These are phyloP conservation scores for Lepidotrigona ventralis DNA, from an alignment of 1,140 invertebrate genomes.

Conservation along the genomic window DNA sequence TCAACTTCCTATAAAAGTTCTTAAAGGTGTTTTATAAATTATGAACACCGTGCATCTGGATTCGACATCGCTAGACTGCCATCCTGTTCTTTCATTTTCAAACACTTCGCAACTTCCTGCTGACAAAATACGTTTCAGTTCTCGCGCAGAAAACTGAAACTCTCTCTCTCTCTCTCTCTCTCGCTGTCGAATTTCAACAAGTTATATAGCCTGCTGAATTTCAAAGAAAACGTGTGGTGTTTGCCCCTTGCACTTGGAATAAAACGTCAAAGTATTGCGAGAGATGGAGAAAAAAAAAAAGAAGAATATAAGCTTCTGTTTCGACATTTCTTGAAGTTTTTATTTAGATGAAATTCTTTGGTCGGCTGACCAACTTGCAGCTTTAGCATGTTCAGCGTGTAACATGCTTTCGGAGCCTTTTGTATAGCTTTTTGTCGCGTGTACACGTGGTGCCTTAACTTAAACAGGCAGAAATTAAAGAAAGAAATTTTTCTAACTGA, in stretches of 20 bases:
- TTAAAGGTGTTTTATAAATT: slow-evolving; percentile 4
- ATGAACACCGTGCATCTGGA: neutral
- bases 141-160: neutral
- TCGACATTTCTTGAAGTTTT: neutral
- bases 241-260: neutral
- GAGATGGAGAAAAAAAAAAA: no score
- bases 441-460: neutral
- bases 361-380: neutral
- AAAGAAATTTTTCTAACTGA: neutral
- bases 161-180: neutral
- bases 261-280: neutral
- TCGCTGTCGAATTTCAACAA: neutral
- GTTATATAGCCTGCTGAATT: neutral
- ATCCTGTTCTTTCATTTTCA: neutral
- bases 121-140: neutral
- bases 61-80: neutral
- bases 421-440: neutral
- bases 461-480: neutral
- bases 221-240: neutral
- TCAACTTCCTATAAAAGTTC: slow-evolving; percentile 2
- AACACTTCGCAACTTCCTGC: neutral
- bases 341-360: neutral
- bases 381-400: neutral
- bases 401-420: neutral
- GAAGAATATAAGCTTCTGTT: neutral